Conservation (phyloP, 2,113 vertebrate species). For the Physeter macrocephalus region DNA sequence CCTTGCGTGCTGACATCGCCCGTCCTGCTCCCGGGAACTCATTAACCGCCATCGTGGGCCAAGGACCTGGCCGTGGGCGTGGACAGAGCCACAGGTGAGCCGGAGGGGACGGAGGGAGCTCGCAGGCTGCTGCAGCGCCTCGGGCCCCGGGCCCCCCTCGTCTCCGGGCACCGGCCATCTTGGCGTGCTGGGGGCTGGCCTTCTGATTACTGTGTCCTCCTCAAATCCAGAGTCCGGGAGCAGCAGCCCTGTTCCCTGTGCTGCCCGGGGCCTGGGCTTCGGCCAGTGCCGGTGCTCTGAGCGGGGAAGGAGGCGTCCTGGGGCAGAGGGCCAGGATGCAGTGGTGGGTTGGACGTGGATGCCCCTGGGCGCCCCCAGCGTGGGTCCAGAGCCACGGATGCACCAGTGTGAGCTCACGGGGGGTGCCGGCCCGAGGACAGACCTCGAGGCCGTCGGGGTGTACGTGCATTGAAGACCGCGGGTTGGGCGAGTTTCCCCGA, state of each 20-base stretch:
- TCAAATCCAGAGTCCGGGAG: not conserved
- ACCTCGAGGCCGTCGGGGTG: not conserved
- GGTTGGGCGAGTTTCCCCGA: too few relatives aligned
- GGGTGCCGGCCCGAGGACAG: not conserved
- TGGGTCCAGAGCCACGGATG: not conserved
- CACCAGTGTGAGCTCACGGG: too few relatives aligned
- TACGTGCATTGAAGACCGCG: accelerated
- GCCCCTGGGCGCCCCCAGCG: not conserved
- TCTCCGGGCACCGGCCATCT: accelerated
- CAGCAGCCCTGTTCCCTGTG: not conserved
- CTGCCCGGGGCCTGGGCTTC: not conserved
- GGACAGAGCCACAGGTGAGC: not conserved
- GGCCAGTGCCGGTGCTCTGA: not conserved
- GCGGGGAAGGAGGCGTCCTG: too few relatives aligned
- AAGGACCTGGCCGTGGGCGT: not conserved
- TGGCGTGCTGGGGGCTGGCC: accelerated
- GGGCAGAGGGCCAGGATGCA: not conserved
- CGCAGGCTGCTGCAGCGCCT: accelerated
- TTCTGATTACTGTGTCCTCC: too few relatives aligned
- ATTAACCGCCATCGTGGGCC: accelerated
- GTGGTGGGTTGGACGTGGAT: accelerated
- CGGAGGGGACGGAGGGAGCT: accelerated
- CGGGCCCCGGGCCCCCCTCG: too few relatives aligned
- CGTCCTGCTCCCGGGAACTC: not conserved
- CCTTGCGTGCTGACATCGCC: too few relatives aligned